phyloP scores from a whole-genome alignment of 2,797 vertebrate genomes.

The Diceros bicornis region DNA sequence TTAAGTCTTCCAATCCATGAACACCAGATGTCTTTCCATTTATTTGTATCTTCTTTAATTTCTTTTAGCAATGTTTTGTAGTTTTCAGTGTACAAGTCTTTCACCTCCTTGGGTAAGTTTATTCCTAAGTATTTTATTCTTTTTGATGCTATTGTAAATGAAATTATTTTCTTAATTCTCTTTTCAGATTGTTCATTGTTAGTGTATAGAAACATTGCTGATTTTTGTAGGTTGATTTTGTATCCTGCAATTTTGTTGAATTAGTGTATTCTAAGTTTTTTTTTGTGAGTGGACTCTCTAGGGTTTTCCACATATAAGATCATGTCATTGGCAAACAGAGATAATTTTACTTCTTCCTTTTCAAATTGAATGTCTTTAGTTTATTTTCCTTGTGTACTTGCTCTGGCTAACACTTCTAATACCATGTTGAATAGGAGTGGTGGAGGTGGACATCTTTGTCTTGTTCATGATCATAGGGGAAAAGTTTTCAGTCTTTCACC shows the following conservation, averaged over 20 bases:
- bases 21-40: neutral
- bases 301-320: neutral
- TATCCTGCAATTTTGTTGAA: neutral
- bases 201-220: neutral
- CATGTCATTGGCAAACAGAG: neutral
- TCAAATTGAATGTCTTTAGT: neutral
- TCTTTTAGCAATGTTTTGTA: neutral
- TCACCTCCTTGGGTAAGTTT: neutral
- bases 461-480: neutral
- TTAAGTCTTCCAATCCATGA: neutral
- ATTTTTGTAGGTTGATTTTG: neutral
- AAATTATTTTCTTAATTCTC: neutral
- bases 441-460: neutral
- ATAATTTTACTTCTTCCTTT: neutral
- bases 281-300: neutral
- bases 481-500: neutral
- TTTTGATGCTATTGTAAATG: neutral
- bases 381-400: neutral
- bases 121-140: neutral
- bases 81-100: neutral
- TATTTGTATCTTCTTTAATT: neutral
- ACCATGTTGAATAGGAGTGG: neutral
- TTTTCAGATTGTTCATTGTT: neutral
- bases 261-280: neutral
- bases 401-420: neutral